phyloP scores from a whole-genome alignment of 2,888 invertebrate species.

The Pseudoips prasinana region DNA sequence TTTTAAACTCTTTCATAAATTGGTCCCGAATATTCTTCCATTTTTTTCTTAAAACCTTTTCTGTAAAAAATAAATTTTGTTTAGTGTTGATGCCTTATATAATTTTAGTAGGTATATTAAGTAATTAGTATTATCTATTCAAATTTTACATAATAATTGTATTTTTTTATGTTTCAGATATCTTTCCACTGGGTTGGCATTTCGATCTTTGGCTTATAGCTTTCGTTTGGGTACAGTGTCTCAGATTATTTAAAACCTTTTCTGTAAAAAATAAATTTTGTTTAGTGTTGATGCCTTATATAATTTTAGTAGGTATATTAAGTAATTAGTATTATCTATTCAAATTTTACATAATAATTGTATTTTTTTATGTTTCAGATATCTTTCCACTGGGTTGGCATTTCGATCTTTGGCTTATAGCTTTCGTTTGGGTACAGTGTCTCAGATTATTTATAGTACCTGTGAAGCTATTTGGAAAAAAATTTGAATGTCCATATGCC shows the following conservation, averaged over 20 bases:
- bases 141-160: conserved; percentile 6
- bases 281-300: conserved; percentile 14
- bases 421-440: conserved; percentile 26
- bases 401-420: conserved; percentile 23
- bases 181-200: conserved; percentile 26
- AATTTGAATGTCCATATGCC: conserved; percentile 24
- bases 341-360: conserved; percentile 6
- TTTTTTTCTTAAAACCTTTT: conserved; percentile 27
- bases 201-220: conserved; percentile 21
- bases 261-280: conserved; percentile 20
- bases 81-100: conserved; percentile 14
- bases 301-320: conserved; percentile 4
- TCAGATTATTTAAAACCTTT: conserved; percentile 25
- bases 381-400: conserved; percentile 25
- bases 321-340: conserved; percentile 5
- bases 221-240: conserved; percentile 29
- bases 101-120: conserved; percentile 4
- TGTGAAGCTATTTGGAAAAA: conserved; percentile 28
- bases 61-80: conserved; percentile 20
- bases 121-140: conserved; percentile 6
- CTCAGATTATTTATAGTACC: conserved; percentile 23
- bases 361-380: conserved; percentile 21
- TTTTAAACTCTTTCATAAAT: conserved; percentile 24
- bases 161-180: conserved; percentile 22
- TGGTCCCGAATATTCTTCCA: conserved; percentile 30